These are phyloP conservation scores for Macrotrachela quadricornifera DNA, from an alignment of 1,140 invertebrate species.

Conservation along the genomic window DNA sequence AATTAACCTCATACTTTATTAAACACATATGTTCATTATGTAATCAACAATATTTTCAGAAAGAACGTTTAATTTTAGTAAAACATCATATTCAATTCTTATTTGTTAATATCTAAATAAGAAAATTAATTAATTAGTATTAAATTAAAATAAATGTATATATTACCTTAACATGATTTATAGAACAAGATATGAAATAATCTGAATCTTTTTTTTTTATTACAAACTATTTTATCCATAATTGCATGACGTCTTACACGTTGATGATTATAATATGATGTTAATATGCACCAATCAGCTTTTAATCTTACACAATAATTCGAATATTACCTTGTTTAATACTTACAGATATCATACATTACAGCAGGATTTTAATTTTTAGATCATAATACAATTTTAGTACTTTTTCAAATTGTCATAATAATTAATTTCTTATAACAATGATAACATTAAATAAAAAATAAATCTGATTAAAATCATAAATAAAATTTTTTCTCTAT, in stretches of 20 bases:
- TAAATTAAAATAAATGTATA: too few species aligned
- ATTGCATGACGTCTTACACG: constrained; percentile 40
- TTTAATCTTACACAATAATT: constrained; percentile 99
- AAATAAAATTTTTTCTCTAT: too few species aligned
- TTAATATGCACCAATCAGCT: constrained; percentile 99
- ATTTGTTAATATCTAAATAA: too few species aligned
- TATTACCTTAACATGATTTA: too few species aligned
- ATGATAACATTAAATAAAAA: too few species aligned
- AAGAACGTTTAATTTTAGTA: too few species aligned
- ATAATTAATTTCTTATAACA: constrained; percentile 89
- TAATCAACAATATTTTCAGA: constrained; percentile 56
- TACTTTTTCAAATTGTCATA: constrained; percentile 91
- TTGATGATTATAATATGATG: constrained; percentile 95
- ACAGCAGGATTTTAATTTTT: constrained; percentile 46
- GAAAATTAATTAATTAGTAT: too few species aligned
- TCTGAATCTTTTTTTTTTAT: too few species aligned
- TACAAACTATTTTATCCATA: constrained; percentile 90
- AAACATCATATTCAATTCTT: too few species aligned
- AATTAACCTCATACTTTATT: constrained; percentile 99
- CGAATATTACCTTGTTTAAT: constrained; percentile 98
- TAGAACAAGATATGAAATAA: too few species aligned
- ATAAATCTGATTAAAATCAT: too few species aligned
- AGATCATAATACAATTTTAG: constrained; percentile 98
- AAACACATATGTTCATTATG: constrained; percentile 88
- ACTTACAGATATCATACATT: constrained; percentile 99